Evolutionary conservation across 2,113 vertebrate species (phyloP), one percentile per base, ranked within the genome.

Genomic region (Lasiurus borealis): DNA sequence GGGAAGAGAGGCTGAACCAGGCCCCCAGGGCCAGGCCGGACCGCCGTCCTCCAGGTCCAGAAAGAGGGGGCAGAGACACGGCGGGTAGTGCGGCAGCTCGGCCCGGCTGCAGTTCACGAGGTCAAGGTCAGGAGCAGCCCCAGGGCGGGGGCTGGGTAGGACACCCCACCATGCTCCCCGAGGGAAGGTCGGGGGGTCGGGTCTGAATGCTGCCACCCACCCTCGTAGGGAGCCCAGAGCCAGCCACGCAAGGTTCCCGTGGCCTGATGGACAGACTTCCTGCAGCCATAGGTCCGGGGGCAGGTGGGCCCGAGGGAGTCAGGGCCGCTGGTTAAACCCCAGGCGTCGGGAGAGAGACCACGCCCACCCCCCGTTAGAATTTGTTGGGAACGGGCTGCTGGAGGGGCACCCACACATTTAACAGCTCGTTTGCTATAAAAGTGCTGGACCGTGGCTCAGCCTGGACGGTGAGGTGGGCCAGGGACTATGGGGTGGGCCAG

Each of bases 351-450:
- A 29, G 18, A 29, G 18, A 0, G 5, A 21, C 6, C 1, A 8
- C 29, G 50, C 21, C 69, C 18, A 3, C 7, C 19, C 29, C 40
- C 21, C 0, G 4, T 25, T 52, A 12, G 76, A 85, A 27, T 7
- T 0, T 44, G n/a, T 14, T 1, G 8, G 50, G 85, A 64, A 14
- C 8, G 0, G 66, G 36, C 36, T 18, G 7, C 40, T 31, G 40
- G 23, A 0, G 25, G 25, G 4, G 15, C 16, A 2, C 3, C 3
- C 0, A 0, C 1, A 46, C 1, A 34, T 5, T 59, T 16, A 27
- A 40, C 2, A 64, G 90, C 25, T n/a, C 4, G 0, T 54, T 25
- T 29, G 66, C 36, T 48, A 0, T 52, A 2, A 48, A n/a, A 15
- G 40, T 18, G 6, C 19, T 0, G 6, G 27, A 10, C 23, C 2